Percentiles rank a stretch among this genome's conserved stretches.
These are phyloP conservation scores for Alethe castanea DNA, from an alignment of 2,113 vertebrate species.

Conservation along the genomic window DNA sequence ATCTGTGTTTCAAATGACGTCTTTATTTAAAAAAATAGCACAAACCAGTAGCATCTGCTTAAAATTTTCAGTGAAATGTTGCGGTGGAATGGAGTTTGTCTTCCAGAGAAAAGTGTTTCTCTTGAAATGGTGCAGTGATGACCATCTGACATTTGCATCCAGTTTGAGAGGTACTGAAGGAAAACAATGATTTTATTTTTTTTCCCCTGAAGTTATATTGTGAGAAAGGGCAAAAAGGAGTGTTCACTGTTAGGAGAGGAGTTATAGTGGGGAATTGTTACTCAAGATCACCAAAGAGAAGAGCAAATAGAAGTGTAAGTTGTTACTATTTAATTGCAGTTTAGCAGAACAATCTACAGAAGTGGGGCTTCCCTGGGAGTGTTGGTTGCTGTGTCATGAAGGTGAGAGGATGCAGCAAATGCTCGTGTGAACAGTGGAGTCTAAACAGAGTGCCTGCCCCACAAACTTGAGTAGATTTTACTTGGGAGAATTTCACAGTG, in stretches of 20 bases:
- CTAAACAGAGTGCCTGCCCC: not conserved
- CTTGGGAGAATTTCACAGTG: not conserved
- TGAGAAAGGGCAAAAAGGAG: not conserved
- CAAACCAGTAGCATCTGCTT: not conserved
- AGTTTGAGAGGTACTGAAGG: not conserved
- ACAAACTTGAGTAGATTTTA: not conserved
- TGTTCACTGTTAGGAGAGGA: not conserved
- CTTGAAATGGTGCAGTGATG: not conserved
- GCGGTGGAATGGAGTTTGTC: not conserved
- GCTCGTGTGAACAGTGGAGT: accelerated
- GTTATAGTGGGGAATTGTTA: accelerated
- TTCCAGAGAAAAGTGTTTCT: not conserved
- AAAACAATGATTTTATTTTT: not conserved
- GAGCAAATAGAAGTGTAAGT: not conserved
- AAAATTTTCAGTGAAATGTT: not conserved
- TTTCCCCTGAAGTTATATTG: not conserved
- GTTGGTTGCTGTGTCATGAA: not conserved
- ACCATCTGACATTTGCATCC: not conserved
- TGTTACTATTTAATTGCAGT: not conserved
- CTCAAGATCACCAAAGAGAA: not conserved
- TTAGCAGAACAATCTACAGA: not conserved
- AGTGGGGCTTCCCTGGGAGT: not conserved
- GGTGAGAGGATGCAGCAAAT: not conserved
- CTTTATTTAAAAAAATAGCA: not conserved
- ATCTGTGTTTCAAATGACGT: not conserved